phyloP scores from a whole-genome alignment of 2,797 vertebrate species.

The Cheirogaleus major region DNA sequence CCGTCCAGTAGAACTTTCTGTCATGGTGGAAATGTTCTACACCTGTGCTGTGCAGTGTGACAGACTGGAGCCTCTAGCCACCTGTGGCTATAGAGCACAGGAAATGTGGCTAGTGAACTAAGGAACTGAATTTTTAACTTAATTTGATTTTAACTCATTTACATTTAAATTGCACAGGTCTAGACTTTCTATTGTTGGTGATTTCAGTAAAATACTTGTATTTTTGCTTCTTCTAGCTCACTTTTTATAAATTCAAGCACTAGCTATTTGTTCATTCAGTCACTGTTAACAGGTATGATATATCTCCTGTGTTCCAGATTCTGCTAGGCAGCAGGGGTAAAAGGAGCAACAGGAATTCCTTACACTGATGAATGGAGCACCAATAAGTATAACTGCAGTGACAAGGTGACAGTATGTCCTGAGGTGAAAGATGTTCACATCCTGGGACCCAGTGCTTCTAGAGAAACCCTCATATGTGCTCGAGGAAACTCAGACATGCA shows the following conservation, averaged over 20 bases:
- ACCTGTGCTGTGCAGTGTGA: not conserved
- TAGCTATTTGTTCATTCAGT: not conserved
- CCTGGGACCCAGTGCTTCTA: not conserved
- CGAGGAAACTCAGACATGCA: not conserved
- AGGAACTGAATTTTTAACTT: conserved; percentile 6
- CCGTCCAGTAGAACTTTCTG: not conserved
- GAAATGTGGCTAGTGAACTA: not conserved
- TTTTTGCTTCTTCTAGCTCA: not conserved
- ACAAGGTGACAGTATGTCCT: not conserved
- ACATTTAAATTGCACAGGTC: not conserved
- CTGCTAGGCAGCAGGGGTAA: not conserved
- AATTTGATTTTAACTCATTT: conserved; percentile 3
- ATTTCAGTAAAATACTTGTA: not conserved
- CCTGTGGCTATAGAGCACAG: not conserved
- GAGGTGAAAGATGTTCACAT: not conserved
- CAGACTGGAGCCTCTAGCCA: not conserved
- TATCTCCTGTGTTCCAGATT: not conserved
- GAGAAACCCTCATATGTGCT: not conserved
- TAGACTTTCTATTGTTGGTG: not conserved
- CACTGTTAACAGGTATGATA: not conserved
- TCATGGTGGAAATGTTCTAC: not conserved
- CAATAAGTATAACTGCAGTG: not conserved
- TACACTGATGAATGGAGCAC: not conserved
- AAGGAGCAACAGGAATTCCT: not conserved
- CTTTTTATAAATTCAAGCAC: not conserved